Base-by-base conservation (phyloP, 2,797 vertebrate species). In the Dallia pectoralis region DNA sequence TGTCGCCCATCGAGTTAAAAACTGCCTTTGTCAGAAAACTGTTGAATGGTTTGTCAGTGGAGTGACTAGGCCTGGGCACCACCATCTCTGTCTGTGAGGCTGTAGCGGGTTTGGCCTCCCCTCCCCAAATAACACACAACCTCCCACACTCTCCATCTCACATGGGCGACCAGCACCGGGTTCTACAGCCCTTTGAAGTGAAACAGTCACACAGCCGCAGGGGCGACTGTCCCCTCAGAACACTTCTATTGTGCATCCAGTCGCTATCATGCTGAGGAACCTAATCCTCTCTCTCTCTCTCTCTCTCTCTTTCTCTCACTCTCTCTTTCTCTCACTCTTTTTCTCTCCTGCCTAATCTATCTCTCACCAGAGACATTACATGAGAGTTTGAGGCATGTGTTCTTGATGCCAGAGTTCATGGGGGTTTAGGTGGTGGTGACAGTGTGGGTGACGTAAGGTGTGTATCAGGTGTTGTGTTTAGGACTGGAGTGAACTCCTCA, bases 401-500 rank as follows among this genome's bases (percentile, higher is more conserved):
- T 19, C 51, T n/a, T 72, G 73, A 70, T 22, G 76, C 72, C 56
- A 30, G 69, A 27, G 67, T 64, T 51, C 12, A 40, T 7, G 59
- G 79, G 30, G 76, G 70, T 19, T 6, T 19, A 15, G 22, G 32
- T 8, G 25, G 8, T 29, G 32, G 40, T 4, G 22, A 29, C 27
- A 22, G 71, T 4, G 77, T 74, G 70, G 40, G 80, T 88, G 84
- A 91, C 83, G 84, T 87, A 86, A 88, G 71, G 71, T 32, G 19
- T 29, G 74, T 87, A 88, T 91, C 82, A 1, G 67, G 80, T 91
- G 56, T 84, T 87, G 51, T 78, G 51, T 78, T 71, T 80, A 59
- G 53, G 80, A 78, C 79, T 71, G 81, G 73, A 86, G 83, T 71
- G 70, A 83, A 70, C 71, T 67, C 81, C 76, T 40, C 73, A 64